A percentile compares a stretch with the other conserved stretches of the same genome.
These are phyloP conservation scores for Chelonoidis abingdonii DNA, from an alignment of 2,113 vertebrate genomes.

Conservation along the genomic window DNA sequence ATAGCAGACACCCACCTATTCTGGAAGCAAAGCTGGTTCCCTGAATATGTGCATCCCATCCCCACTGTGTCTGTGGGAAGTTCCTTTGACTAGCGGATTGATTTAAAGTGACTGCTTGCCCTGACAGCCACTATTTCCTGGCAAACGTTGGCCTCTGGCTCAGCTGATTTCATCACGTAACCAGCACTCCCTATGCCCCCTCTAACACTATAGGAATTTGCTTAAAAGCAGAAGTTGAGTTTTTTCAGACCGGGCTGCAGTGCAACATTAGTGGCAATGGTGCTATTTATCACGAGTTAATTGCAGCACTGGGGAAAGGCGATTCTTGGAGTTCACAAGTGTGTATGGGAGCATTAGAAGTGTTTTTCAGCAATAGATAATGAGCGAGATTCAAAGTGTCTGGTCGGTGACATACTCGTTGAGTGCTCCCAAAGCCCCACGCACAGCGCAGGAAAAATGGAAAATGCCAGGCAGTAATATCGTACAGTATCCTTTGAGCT, in stretches of 20 bases:
- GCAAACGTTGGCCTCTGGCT: background rate
- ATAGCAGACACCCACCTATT: background rate
- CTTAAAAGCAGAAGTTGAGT: background rate
- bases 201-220: background rate
- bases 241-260: background rate
- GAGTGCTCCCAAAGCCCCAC: background rate
- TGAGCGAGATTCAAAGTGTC: background rate
- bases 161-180: background rate
- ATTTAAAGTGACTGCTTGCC: background rate
- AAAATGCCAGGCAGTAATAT: background rate
- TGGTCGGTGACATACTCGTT: background rate
- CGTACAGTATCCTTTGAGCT: background rate
- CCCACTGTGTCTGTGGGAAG: background rate
- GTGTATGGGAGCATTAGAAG: too few relatives aligned
- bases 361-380: background rate
- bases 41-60: background rate
- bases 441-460: background rate
- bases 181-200: background rate
- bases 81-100: background rate
- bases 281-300: background rate
- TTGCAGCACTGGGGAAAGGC: background rate
- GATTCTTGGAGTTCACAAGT: background rate
- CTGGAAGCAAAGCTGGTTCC: background rate
- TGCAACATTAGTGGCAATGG: background rate
- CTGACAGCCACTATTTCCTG: too few relatives aligned